A percentile compares a stretch with the other conserved stretches of the same genome.
These are phyloP conservation scores for Rana temporaria DNA, from an alignment of 2,113 vertebrate genomes.

Conservation along the genomic window DNA sequence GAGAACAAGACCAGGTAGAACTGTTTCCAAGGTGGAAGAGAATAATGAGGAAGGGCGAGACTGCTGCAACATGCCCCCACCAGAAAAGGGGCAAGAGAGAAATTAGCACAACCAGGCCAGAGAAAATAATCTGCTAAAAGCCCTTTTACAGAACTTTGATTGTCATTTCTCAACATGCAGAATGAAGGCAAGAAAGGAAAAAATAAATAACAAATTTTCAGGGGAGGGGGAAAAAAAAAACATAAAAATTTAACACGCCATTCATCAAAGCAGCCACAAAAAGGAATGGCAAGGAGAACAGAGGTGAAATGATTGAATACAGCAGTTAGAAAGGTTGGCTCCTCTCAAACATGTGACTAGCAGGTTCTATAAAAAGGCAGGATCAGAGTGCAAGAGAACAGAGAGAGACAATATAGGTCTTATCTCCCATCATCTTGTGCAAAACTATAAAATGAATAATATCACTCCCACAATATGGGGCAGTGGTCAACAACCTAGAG, in stretches of 20 bases:
- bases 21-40: not conserved
- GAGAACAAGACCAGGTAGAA: conserved; percentile 76
- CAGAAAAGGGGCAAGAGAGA: conserved; percentile 33
- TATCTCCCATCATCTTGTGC: conserved; percentile 47
- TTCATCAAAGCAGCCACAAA: not conserved
- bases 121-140: conserved; percentile 38
- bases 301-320: not conserved
- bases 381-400: conserved; percentile 21
- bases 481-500: not conserved
- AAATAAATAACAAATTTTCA: not conserved
- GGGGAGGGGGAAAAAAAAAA: not conserved
- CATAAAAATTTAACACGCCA: not conserved
- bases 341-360: not conserved
- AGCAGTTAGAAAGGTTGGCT: conserved; percentile 7
- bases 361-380: conserved; percentile 22
- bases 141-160: conserved; percentile 57
- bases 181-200: not conserved
- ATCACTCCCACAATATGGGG: conserved; percentile 13
- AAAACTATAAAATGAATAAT: conserved; percentile 30
- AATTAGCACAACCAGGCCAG: conserved; percentile 13
- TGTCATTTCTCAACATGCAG: conserved; percentile 49
- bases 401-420: not conserved
- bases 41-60: conserved; percentile 6
- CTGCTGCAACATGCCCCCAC: conserved; percentile 60
- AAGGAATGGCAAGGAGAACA: not conserved